Evolutionary conservation across 2,797 vertebrate species (phyloP).

Genomic region (Catharus ustulatus): DNA sequence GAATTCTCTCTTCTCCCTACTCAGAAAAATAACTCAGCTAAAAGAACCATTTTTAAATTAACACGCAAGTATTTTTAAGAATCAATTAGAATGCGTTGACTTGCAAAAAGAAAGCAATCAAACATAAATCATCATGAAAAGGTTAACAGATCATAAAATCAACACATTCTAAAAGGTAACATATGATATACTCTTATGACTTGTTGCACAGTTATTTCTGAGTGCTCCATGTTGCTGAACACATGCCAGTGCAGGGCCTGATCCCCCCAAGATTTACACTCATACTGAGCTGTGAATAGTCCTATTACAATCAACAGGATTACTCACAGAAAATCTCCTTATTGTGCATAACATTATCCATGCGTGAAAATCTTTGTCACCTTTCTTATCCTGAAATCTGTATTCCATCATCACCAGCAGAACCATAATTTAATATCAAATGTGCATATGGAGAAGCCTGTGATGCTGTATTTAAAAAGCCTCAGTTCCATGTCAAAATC

Average conservation of each 20-base stretch:
- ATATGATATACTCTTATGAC: background rate
- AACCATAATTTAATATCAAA: background rate
- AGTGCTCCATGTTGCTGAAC: background rate
- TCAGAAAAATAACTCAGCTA: background rate
- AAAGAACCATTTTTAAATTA: background rate
- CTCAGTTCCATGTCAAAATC: background rate
- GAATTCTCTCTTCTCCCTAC: background rate
- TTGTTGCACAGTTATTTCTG: conserved; percentile 21
- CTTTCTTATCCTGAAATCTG: conserved; percentile 27
- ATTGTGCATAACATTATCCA: conserved; percentile 26
- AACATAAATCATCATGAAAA: conserved; percentile 11
- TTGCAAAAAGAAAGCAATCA: conserved; percentile 23
- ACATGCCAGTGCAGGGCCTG: background rate
- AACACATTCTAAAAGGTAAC: conserved; percentile 10
- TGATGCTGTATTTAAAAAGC: background rate
- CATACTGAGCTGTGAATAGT: conserved; percentile 43
- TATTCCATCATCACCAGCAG: background rate
- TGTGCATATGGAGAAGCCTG: background rate
- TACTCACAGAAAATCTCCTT: conserved; percentile 47
- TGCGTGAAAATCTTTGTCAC: background rate
- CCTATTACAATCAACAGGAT: conserved; percentile 54
- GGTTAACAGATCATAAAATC: conserved; percentile 16
- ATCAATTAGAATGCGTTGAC: conserved; percentile 7
- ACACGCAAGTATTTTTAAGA: background rate
- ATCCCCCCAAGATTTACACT: conserved; percentile 44